Conservation (phyloP, 2,888 invertebrate genomes). For the Epinotia ramella region DNA sequence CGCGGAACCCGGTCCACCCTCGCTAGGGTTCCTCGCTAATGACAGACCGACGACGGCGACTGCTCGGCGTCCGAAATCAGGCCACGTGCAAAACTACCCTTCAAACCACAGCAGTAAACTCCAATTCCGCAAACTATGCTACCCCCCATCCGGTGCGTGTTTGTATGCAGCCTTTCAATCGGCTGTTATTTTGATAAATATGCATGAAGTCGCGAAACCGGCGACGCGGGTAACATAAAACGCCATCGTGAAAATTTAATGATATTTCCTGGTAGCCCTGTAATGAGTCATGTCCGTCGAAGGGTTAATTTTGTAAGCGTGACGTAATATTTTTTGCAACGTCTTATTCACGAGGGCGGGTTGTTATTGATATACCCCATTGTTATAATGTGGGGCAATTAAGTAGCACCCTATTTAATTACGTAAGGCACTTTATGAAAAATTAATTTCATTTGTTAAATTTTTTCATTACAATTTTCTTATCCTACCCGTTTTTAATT, state of each 20-base stretch:
- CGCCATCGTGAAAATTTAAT: conserved; percentile 84
- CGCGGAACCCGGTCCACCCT: conserved; percentile 78
- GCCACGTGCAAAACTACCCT: conserved; percentile 74
- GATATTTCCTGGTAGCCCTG: conserved; percentile 80
- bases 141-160: conserved; percentile 74
- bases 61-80: conserved; percentile 56
- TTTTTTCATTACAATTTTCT: conserved; percentile 29
- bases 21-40: conserved; percentile 78
- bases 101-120: conserved; percentile 74
- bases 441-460: conserved; percentile 19
- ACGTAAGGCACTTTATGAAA: conserved; percentile 31
- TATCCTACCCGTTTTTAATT: conserved; percentile 28
- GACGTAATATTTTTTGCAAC: conserved; percentile 65
- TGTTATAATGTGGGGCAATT: conserved; percentile 40
- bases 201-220: conserved; percentile 82
- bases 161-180: conserved; percentile 84
- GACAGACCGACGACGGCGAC: conserved; percentile 74
- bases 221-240: conserved; percentile 78
- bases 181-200: conserved; percentile 85
- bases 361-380: conserved; percentile 40
- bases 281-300: conserved; percentile 83
- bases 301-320: conserved; percentile 81
- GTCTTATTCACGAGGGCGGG: conserved; percentile 41
- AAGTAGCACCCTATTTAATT: conserved; percentile 42
- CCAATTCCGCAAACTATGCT: conserved; percentile 65